Base-by-base conservation (phyloP, 2,113 vertebrate genomes). In the Pseudorasbora parva region DNA sequence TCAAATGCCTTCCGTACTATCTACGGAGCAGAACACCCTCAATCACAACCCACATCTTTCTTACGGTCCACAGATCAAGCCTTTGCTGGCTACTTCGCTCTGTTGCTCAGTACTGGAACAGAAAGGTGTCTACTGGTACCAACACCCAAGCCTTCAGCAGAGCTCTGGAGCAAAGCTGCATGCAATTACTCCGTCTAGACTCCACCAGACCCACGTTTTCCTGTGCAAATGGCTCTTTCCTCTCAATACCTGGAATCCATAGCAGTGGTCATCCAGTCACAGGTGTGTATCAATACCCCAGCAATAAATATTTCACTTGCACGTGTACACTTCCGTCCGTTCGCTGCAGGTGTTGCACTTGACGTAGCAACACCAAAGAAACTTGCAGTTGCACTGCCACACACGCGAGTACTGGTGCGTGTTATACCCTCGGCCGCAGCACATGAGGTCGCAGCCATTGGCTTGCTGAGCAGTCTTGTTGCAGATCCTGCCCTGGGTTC, bases 331-430 rank as follows among this genome's bases (percentile, higher is more conserved):
- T 91, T 99, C 97, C 43, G 97, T 98, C 93, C 95, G 94, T 92
- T 99, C 97, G 0, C 97, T 99, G 94, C 97, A 99, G 0, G 97
- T 99, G 94, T 97, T 99, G 92, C 97, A 99, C 69, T 97, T 97
- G 47, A 99, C 97, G 0, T 97, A 97, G 93, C 97, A 99, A 94
- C 97, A 99, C 97, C 97, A 99, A 84, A 98, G 96, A 90, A 98
- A 98, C 86, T 97, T 97, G 91, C 97, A 98, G 94, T 98, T 97
- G 93, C 97, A 98, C 91, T 98, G 97, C 97, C 97, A 99, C 23
- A 98, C 96, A 0, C 97, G 91, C 0, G 97, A 97, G 84, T 99
- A 98, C 89, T 98, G 97, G 91, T 99, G 97, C 0, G 97, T 99
- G 91, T 99, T 97, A 92, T 99, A 98, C 76, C 97, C 97, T 0